phyloP scores from a whole-genome alignment of 2,888 invertebrate species.

The Torymus auratus region DNA sequence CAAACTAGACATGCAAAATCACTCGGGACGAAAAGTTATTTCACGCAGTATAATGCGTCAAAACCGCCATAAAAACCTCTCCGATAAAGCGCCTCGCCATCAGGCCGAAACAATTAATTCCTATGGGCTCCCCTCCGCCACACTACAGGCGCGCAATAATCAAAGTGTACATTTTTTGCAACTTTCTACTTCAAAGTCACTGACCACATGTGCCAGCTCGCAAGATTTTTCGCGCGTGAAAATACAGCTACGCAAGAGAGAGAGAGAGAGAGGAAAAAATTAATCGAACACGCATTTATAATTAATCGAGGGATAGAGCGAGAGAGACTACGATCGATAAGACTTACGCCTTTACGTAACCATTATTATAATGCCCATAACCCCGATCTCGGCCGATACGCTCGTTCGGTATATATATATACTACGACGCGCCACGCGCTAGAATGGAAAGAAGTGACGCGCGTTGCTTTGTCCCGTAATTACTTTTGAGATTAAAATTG shows the following conservation, averaged over 20 bases:
- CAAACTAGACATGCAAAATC: neutral
- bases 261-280: slow-evolving; percentile 29
- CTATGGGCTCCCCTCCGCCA: too few species aligned
- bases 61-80: slow-evolving; percentile 9
- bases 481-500: slow-evolving; percentile 48
- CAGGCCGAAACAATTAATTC: slow-evolving; percentile 20
- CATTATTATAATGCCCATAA: slow-evolving; percentile 38
- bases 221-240: slow-evolving; percentile 10
- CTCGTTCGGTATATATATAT: neutral
- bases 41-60: slow-evolving; percentile 8
- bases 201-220: neutral
- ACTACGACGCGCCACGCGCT: slow-evolving; percentile 1
- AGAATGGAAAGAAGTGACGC: neutral
- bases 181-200: slow-evolving; percentile 24
- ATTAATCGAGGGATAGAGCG: slow-evolving; percentile 32
- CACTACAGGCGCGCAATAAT: neutral
- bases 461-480: slow-evolving; percentile 45
- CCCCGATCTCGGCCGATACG: slow-evolving; percentile 17
- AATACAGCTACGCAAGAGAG: neutral
- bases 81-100: slow-evolving; percentile 14
- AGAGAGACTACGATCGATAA: slow-evolving; percentile 44
- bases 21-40: slow-evolving; percentile 5
- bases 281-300: slow-evolving; percentile 46
- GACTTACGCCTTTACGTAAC: slow-evolving; percentile 29
- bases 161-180: slow-evolving; percentile 23